Percentiles rank a stretch among this genome's conserved stretches.
Evolutionary conservation across 2,113 vertebrate genomes (phyloP).

Genomic region (Channa maculata): DNA sequence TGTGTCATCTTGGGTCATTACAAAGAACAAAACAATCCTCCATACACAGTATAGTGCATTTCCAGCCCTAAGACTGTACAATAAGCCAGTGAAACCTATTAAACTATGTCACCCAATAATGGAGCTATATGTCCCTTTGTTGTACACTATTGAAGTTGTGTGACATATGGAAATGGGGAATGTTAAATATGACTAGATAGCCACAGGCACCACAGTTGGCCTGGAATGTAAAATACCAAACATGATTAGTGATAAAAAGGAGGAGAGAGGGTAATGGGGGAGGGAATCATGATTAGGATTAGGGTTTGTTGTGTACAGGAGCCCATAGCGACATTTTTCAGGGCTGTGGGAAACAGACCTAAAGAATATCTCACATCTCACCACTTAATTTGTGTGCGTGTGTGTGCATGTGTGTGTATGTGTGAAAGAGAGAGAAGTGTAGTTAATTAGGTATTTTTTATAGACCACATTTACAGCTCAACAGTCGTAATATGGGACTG

Average conservation of each 20-base stretch:
- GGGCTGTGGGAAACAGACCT: slow-evolving; percentile 39
- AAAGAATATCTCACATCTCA: background rate
- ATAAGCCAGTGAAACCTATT: slow-evolving; percentile 38
- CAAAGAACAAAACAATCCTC: slow-evolving; percentile 43
- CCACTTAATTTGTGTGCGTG: slow-evolving; percentile 18
- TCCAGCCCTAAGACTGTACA: slow-evolving; percentile 12
- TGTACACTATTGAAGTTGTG: slow-evolving; percentile 45
- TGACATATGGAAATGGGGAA: slow-evolving; percentile 58
- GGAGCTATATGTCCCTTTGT: slow-evolving; percentile 35
- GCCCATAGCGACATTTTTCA: slow-evolving; percentile 53
- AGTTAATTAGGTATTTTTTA: background rate
- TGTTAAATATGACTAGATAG: slow-evolving; percentile 48
- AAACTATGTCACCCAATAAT: slow-evolving; percentile 35
- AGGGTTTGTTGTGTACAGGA: slow-evolving; percentile 56
- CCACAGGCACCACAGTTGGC: slow-evolving; percentile 60
- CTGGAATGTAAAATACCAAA: slow-evolving; percentile 72
- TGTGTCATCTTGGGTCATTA: slow-evolving; percentile 31
- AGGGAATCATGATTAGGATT: slow-evolving; percentile 72
- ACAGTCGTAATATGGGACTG: background rate
- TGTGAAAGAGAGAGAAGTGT: no score
- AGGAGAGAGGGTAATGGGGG: slow-evolving; percentile 9
- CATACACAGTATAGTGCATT: slow-evolving; percentile 24
- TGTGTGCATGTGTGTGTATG: background rate
- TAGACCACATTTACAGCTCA: slow-evolving; percentile 25
- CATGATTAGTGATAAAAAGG: slow-evolving; percentile 50